Base-by-base conservation (phyloP, 92 coral and sea anemone genomes). In the Epizoanthus scotinus region DNA sequence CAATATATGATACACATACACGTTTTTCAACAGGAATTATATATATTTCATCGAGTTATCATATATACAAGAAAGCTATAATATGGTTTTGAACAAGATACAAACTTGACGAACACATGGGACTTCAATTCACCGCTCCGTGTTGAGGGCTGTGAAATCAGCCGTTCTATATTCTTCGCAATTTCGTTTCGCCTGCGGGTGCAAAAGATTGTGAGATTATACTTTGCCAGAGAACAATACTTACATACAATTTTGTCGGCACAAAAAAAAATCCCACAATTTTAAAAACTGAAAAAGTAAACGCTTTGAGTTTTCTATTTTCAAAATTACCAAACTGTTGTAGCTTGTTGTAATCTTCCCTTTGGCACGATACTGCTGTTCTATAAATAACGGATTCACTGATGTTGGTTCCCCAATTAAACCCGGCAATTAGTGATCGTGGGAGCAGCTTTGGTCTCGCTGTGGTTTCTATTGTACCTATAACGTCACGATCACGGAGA, bases 401-500 rank as follows among this genome's bases (percentile, higher is more conserved):
- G 26, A 64, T 31, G 29, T 27, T 64, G 13, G 12, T 4, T 27
- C 21, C 3, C 2, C 70, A 29, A 64, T 64, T 17, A 64, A 14
- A 64, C 8, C 42, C 18, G 9, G 5, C 20, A n/a, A 64, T 47
- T 47, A 64, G 47, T 17, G 70, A 64, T 29, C 44, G 70, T 64
- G 70, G 70, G 70, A 64, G 29, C 40, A 64, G 3, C 19, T 27
- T 28, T 38, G 12, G 38, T 62, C 67, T 62, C 19, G 67, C 19
- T 3, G 67, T 26, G 67, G 18, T 36, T 26, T 62, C 67, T 62
- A 24, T 62, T 62, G 70, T 64, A 29, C 5, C 40, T 15, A n/a
- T n/a, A 64, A 17, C 44, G 34, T 64, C 70, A 64, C 70, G 2
- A 64, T 64, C 44, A 64, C 70, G 70, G 26, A 64, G 8, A 64